Evolutionary conservation across 1,140 invertebrate genomes (phyloP).

Genomic region (Cataglyphis hispanica): DNA sequence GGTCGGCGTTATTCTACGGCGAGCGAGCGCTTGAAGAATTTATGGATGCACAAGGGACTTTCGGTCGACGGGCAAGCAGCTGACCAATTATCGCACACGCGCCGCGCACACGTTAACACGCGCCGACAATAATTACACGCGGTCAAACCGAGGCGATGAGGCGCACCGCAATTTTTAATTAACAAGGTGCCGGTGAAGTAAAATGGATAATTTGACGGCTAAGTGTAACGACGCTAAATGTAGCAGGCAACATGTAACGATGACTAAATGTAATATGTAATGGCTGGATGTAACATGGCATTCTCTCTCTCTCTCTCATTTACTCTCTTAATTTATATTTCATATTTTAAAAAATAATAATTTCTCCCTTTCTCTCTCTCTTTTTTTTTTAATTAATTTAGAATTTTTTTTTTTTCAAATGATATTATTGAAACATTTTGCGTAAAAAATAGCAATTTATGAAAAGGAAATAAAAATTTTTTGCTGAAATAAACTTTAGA

Average conservation of each 20-base stretch:
- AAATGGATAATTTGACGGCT: constrained; percentile 17
- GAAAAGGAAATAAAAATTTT: too few species aligned
- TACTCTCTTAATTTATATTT: constrained; percentile 4
- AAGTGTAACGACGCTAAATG: constrained; percentile 11
- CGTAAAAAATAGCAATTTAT: too few species aligned
- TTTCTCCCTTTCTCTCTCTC: too few species aligned
- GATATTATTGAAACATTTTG: too few species aligned
- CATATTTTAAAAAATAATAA: too few species aligned
- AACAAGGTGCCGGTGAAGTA: constrained; percentile 12
- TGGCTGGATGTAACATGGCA: too few species aligned
- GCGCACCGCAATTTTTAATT: constrained; percentile 36
- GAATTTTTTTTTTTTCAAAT: too few species aligned
- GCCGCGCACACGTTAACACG: constrained; percentile 5
- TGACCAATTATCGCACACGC: constrained; percentile 43
- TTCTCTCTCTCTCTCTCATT: neutral
- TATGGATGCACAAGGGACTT: constrained; percentile 51
- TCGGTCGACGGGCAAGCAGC: constrained; percentile 28
- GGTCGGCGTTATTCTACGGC: constrained; percentile 70
- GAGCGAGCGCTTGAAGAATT: constrained; percentile 49
- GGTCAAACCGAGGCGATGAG: neutral
- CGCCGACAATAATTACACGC: constrained; percentile 44
- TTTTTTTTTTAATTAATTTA: too few species aligned
- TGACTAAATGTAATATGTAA: too few species aligned
- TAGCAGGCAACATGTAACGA: too few species aligned
- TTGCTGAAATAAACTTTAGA: too few species aligned